Evolutionary conservation across 2,113 vertebrate genomes (phyloP), one percentile per base, ranked within the genome.

Genomic region (Dicentrarchus labrax): DNA sequence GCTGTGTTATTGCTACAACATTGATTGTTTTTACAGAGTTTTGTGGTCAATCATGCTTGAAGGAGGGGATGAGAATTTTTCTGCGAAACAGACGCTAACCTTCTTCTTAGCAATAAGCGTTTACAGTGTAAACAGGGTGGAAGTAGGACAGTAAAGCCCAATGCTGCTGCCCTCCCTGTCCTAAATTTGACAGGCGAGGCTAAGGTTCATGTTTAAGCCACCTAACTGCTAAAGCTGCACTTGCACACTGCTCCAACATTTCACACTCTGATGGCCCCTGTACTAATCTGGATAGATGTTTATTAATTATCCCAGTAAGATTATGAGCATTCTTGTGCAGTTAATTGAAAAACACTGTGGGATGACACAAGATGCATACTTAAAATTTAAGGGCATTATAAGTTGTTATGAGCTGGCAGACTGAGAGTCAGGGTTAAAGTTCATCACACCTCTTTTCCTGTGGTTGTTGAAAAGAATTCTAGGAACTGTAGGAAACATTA

Each of bases 1-100:
- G 80, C 54, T 80, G 65, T 86, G 89, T 87, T 92, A 61, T 86
- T 91, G 83, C 77, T 80, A 73, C 47, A 86, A 86, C 86, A 92
- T 16, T 11, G 66, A 85, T 75, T 93, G 88, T 85, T 92, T 88
- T 90, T 53, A 61, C 54, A 74, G 47, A 61, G 68, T 74, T 77
- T 80, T 68, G 71, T 81, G 72, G 59, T 88, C 78, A 83, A 38
- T 83, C 85, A 78, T 68, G 80, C 86, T 77, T 79, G 75, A 89
- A 86, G 66, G 78, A 84, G 70, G 48, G 65, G 6, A 53, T 38
- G 45, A 78, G 19, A 83, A 72, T 85, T n/a, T 51, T 73, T 78
- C 78, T 82, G n/a, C 11, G 4, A 86, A 76, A 82, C 53, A 72
- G 36, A 62, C 36, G 16, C 60, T 80, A 80, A 82, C 83, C 78